These are phyloP conservation scores for Perizoma flavofasciatum DNA, from an alignment of 2,888 invertebrate genomes.

Conservation along the genomic window DNA sequence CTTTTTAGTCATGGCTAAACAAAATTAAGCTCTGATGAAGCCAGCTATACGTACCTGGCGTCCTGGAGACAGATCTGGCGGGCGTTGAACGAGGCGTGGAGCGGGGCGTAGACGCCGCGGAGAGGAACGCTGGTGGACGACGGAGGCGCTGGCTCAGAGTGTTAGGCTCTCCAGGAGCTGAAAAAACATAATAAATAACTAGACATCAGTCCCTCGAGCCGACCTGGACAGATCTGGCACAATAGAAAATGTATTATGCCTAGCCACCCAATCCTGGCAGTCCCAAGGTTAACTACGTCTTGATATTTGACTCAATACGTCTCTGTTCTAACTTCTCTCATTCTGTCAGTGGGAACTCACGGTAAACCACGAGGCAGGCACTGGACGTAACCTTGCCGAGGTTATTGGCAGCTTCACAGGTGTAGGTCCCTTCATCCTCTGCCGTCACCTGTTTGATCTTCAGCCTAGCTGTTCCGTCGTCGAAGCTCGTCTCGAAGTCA, in stretches of 20 bases:
- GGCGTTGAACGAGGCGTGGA: slow-evolving; percentile 88
- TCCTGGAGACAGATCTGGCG: slow-evolving; percentile 82
- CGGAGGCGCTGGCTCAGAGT: slow-evolving; percentile 88
- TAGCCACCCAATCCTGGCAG: too few species aligned
- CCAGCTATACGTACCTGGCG: slow-evolving; percentile 60
- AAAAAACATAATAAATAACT: neutral
- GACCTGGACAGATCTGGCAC: neutral
- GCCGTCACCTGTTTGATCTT: slow-evolving; percentile 90
- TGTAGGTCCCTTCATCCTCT: slow-evolving; percentile 95
- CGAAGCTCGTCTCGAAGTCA: slow-evolving; percentile 87
- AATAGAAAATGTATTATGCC: too few species aligned
- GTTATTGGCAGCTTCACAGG: slow-evolving; percentile 92
- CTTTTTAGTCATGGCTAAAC: too few species aligned
- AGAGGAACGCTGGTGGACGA: slow-evolving; percentile 86
- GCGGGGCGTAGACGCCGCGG: slow-evolving; percentile 88
- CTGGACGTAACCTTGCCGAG: slow-evolving; percentile 92
- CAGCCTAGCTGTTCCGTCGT: slow-evolving; percentile 88
- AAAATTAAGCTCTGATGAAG: too few species aligned
- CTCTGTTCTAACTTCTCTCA: neutral
- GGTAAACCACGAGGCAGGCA: slow-evolving; percentile 93
- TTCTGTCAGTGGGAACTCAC: slow-evolving; percentile 81
- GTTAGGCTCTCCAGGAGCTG: slow-evolving; percentile 93
- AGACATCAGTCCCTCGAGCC: too few species aligned
- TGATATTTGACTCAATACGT: neutral
- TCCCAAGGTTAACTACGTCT: too few species aligned